Conservation (phyloP, 2,797 vertebrate species). For the Pseudochromis fuscus region DNA sequence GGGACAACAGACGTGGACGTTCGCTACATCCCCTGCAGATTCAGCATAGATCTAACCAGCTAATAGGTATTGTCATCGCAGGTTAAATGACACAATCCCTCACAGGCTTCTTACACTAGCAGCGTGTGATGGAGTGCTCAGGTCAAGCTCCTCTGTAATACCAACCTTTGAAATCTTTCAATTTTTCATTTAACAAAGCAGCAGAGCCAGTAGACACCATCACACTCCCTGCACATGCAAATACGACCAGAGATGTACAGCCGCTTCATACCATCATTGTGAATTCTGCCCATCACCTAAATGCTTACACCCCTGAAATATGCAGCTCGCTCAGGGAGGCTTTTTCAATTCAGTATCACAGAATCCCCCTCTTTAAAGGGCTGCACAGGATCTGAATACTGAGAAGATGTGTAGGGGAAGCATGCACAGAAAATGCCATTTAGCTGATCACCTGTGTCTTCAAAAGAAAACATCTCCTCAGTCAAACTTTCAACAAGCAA, state of each 20-base stretch:
- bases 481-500: neutral
- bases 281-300: conserved; percentile 9
- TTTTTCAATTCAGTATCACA: conserved; percentile 7
- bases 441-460: neutral
- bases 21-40: conserved; percentile 32
- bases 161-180: neutral
- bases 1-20: conserved; percentile 10
- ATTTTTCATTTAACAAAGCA: neutral
- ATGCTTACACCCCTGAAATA: conserved; percentile 8
- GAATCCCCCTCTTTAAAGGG: neutral
- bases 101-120: neutral
- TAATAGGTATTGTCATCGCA: neutral
- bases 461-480: neutral
- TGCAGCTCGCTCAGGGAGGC: conserved; percentile 1
- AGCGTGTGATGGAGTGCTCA: neutral
- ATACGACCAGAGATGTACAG: neutral
- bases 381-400: conserved; percentile 22
- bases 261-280: conserved; percentile 4
- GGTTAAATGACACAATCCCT: neutral
- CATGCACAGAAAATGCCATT: neutral
- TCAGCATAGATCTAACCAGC: neutral
- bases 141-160: neutral
- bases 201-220: neutral
- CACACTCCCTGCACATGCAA: neutral
- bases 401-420: conserved; percentile 9